Percentiles rank a stretch among this genome's conserved stretches.
These are phyloP conservation scores for Diloba caeruleocephala DNA, from an alignment of 2,888 invertebrate genomes.

Conservation along the genomic window DNA sequence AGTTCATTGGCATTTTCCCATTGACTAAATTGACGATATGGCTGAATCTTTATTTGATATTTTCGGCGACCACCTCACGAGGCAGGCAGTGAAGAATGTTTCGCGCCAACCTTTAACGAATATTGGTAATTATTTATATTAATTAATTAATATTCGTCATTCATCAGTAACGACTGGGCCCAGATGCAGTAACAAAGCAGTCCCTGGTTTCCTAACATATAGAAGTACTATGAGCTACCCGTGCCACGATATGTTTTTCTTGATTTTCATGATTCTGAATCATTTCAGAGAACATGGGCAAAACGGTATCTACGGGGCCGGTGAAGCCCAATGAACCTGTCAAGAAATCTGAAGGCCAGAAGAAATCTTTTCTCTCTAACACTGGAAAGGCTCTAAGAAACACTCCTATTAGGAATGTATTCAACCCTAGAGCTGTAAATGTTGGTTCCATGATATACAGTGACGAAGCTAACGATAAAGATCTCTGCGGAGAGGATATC, in stretches of 20 bases:
- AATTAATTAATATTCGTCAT: background rate
- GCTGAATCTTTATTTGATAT: conserved; percentile 79
- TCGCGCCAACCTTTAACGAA: conserved; percentile 77
- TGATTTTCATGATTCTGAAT: background rate
- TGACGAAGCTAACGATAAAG: conserved; percentile 65
- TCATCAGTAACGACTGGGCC: too few relatives aligned
- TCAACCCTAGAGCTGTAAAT: conserved; percentile 74
- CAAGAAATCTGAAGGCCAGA: conserved; percentile 72
- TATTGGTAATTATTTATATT: conserved; percentile 67
- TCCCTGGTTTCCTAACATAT: background rate
- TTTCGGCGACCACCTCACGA: conserved; percentile 76
- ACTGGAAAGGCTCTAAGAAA: conserved; percentile 76
- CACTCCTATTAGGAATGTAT: conserved; percentile 74
- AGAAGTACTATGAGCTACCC: background rate
- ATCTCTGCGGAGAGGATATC: conserved; percentile 67
- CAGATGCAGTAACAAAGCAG: too few relatives aligned
- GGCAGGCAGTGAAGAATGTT: conserved; percentile 74
- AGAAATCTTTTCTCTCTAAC: conserved; percentile 80
- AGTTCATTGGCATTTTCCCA: background rate
- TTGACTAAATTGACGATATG: conserved; percentile 58
- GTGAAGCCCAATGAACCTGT: conserved; percentile 77
- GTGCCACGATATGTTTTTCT: background rate
- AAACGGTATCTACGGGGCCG: conserved; percentile 70
- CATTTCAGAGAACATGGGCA: conserved; percentile 80
- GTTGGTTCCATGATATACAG: conserved; percentile 77